Base-by-base conservation (phyloP, 1,140 invertebrate species). In the Cotesia typhae region DNA sequence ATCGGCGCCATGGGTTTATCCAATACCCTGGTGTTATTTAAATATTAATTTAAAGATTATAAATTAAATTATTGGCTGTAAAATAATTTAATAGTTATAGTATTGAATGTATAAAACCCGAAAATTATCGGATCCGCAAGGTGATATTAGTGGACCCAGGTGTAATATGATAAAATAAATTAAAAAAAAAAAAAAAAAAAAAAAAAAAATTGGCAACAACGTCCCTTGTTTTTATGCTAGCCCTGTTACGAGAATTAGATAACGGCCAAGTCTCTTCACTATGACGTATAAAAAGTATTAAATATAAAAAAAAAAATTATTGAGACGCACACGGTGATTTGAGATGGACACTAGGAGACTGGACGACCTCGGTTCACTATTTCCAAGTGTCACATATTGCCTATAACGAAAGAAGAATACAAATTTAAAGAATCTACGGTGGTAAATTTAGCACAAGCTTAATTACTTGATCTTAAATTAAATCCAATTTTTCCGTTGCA, bases 281-380 rank as follows among this genome's bases (percentile, higher is more conserved):
- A 36, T 53, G 36, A 64, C 20, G n/a, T 20, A 63, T 28, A 64
- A 20, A 65, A 20, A 9, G 61, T 63, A 47, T 47, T 47, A 47
- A 47, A 47, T 47, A 47, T 10, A 47, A 47, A 7, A 28, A 60
- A 70, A 73, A 74, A 74, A 74, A 68, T 66, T 41, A 66, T 70
- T 66, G 69, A 74, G 72, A 73, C 72, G 57, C 60, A 52, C 47
- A 59, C 4, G 47, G 35, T n/a, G 64, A 55, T 55, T 55, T 20
- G 61, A 64, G 61, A 64, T 64, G 64, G 47, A 67, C 59, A 61
- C 47, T 72, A 41, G 55, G 28, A 61, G 67, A 73, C 72, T 64
- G 61, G 72, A 63, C 67, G 72, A 64, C 72, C 72, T 73, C 67
- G 72, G 35, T 52, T 55, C 47, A 52, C 52, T 67, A 61, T 73